A percentile compares a stretch with the other conserved stretches of the same genome.
Conservation (phyloP, 2,113 vertebrate species). For the Psephotus haematonotus region DNA sequence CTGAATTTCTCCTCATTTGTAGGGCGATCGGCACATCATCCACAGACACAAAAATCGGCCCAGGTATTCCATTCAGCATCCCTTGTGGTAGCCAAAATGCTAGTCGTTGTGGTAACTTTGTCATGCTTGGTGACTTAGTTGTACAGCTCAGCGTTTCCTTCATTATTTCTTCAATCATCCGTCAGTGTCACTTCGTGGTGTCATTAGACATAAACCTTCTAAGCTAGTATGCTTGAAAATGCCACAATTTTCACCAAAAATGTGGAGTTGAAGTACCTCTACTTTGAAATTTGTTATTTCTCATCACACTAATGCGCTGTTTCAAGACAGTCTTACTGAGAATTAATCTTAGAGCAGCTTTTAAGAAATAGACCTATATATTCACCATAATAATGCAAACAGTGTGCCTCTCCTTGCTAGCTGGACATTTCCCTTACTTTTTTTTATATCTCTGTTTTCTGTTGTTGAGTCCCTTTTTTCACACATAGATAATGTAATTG, state of each 20-base stretch:
- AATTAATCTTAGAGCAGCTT: background rate
- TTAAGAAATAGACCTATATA: background rate
- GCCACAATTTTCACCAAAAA: background rate
- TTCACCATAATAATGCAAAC: background rate
- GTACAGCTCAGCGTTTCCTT: background rate
- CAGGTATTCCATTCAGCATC: background rate
- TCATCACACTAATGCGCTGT: background rate
- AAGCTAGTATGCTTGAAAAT: background rate
- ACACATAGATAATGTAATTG: background rate
- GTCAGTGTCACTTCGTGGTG: background rate
- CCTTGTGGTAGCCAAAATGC: background rate
- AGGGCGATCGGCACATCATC: fast-evolving
- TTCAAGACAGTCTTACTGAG: background rate
- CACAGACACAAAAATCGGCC: fast-evolving
- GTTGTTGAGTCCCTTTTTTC: background rate
- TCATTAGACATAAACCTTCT: background rate
- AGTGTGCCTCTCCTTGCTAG: background rate
- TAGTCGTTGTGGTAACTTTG: background rate
- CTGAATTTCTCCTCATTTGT: background rate
- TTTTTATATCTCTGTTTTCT: background rate
- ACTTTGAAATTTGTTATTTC: background rate
- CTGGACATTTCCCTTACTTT: background rate
- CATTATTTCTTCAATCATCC: fast-evolving
- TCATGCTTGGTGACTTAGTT: background rate
- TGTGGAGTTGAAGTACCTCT: background rate